Base-by-base conservation (phyloP, 2,888 invertebrate genomes). In the Eilema sororculum region DNA sequence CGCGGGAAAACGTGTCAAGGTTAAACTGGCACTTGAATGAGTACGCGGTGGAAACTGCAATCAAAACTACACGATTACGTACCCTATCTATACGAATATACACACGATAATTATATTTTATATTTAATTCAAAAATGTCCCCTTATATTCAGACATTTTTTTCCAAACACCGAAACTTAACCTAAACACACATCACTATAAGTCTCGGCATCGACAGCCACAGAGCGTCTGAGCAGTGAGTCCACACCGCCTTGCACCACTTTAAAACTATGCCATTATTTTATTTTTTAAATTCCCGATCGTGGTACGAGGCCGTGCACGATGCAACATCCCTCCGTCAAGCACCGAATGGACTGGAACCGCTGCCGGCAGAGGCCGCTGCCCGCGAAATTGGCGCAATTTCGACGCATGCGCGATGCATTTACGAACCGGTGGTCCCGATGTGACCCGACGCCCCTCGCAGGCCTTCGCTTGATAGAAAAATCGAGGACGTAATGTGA, bases 1-100 rank as follows among this genome's bases (percentile, higher is more conserved):
- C 93, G 94, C 93, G 94, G 93, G 92, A 94, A 94, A 95, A 88
- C 84, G 92, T 94, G 95, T 94, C 95, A 95, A 95, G 95, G 95
- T 93, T 93, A 91, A 86, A 80, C 89, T 87, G 85, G 84, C 90
- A 89, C 89, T 86, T 89, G 87, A 89, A 89, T 87, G 87, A 85
- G 84, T 89, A 86, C 89, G 89, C 90, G 86, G 80, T 86, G 84
- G 87, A 86, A 89, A 89, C 91, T 88, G 90, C 90, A 89, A 90
- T 87, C 83, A 85, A 88, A 84, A 85, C 82, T 85, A 84, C 82
- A 76, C 76, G 76, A 80, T 79, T 79, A 82, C 82, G 82, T 81
- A 81, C 79, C 79, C 78, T 75, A 85, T 81, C 84, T 80, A 83
- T 79, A 84, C 79, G 74, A 74, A 81, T 75, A 71, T 52, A 67